These are phyloP conservation scores for Eurytoma adleriae DNA, from an alignment of 2,888 invertebrate genomes.

Conservation along the genomic window DNA sequence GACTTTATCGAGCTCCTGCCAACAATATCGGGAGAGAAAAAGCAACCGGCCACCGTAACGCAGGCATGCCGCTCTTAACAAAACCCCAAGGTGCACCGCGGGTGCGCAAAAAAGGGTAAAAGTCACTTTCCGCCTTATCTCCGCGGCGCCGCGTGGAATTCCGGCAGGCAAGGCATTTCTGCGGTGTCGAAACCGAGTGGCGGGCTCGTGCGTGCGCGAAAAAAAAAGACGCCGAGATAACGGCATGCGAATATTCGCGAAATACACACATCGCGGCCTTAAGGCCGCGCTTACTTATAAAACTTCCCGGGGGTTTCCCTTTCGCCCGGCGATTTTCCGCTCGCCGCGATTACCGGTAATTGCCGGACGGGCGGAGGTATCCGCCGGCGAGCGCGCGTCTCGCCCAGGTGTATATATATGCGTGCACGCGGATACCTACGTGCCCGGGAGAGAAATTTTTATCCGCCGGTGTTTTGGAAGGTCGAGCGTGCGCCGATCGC, in stretches of 20 bases:
- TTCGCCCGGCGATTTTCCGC: no score
- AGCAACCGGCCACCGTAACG: no score
- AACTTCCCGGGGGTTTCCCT: no score
- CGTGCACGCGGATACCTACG: neutral
- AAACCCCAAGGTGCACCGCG: no score
- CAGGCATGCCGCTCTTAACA: no score
- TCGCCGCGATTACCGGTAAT: neutral
- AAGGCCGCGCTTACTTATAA: no score
- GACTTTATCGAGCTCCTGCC: no score
- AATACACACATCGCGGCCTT: neutral
- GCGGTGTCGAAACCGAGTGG: neutral
- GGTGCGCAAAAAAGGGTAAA: no score
- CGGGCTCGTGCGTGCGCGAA: neutral
- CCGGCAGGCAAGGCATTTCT: neutral
- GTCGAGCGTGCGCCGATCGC: neutral
- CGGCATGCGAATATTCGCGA: neutral
- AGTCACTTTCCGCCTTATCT: neutral
- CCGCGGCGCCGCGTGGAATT: neutral
- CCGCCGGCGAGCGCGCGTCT: no score
- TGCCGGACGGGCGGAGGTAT: no score
- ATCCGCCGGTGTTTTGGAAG: neutral
- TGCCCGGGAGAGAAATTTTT: neutral
- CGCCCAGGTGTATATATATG: neutral
- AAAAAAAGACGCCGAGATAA: constrained; percentile 28
- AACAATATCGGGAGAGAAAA: no score